Base-by-base conservation (phyloP, 2,888 invertebrate genomes). In the Omphaloscelis lunosa region DNA sequence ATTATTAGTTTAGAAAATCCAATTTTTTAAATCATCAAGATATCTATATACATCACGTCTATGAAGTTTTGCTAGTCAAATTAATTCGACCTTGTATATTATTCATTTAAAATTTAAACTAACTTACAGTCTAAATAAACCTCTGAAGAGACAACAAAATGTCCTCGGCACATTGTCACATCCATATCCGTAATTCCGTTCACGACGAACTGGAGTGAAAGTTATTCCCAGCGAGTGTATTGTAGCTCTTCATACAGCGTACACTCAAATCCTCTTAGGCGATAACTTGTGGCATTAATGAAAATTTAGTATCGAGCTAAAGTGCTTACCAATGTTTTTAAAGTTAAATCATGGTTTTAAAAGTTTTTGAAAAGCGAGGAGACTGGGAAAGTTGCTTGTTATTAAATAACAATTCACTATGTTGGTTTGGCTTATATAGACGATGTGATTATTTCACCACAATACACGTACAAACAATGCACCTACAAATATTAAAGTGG, bases 261-360 rank as follows among this genome's bases (percentile, higher is more conserved):
- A 66, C 41, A 79, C 65, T 72, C 58, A 73, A 83, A 83, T 78
- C 72, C 78, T 72, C 65, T 77, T 73, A 81, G 41, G 20, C 67
- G 34, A 78, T 79, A 73, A 73, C 59, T 77, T 72, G 59, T 29
- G 29, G 51, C 51, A 61, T 68, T 75, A 62, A 84, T 79, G 73
- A 76, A 45, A 75, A 82, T 76, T 80, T 70, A 73, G 66, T 67
- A 78, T 51, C 71, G 48, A 53, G 53, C n/a, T 34, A 66, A 77
- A 77, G 65, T 83, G 76, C 72, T 77, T 66, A 83, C 56, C 83
- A 70, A 71, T 77, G 70, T 82, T 82, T 71, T 75, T 63, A 8
- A 70, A 78, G 17, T 75, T 74, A 61, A 78, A 71, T 69, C 51
- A 75, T 65, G 75, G 72, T 53, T 67, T 80, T 15, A 76, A 45